These are phyloP conservation scores for Alouatta palliata DNA, from an alignment of 2,113 vertebrate genomes.

Conservation along the genomic window DNA sequence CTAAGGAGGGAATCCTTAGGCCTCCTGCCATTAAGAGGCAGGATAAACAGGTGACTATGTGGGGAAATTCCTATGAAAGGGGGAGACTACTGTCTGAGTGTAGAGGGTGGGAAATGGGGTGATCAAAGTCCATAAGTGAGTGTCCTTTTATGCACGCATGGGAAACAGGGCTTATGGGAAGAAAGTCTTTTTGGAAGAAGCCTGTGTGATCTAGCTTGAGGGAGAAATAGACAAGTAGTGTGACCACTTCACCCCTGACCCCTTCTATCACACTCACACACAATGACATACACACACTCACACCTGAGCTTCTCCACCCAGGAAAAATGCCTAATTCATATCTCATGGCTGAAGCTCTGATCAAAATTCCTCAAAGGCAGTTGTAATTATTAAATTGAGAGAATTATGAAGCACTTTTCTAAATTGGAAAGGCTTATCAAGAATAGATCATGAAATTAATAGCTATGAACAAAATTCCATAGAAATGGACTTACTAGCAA, in stretches of 20 bases:
- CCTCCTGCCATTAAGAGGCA: neutral
- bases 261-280: neutral
- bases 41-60: too few species aligned
- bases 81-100: neutral
- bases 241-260: neutral
- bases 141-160: neutral
- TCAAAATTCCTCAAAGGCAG: conserved; percentile 78
- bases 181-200: neutral
- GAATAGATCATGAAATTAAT: conserved; percentile 83
- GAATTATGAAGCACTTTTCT: conserved; percentile 81
- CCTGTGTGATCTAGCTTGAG: neutral
- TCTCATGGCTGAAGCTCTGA: conserved; percentile 77
- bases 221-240: neutral
- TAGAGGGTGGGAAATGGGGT: neutral
- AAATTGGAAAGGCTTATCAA: conserved; percentile 83
- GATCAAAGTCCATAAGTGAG: neutral
- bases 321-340: conserved; percentile 72
- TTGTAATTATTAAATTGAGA: conserved; percentile 81
- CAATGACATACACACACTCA: neutral
- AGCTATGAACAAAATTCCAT: conserved; percentile 83
- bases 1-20: neutral
- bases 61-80: neutral
- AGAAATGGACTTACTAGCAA: conserved; percentile 84
- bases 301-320: neutral
- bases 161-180: neutral